These are phyloP conservation scores for Epirrhoe tristata DNA, from an alignment of 2,888 invertebrate species.

Conservation along the genomic window DNA sequence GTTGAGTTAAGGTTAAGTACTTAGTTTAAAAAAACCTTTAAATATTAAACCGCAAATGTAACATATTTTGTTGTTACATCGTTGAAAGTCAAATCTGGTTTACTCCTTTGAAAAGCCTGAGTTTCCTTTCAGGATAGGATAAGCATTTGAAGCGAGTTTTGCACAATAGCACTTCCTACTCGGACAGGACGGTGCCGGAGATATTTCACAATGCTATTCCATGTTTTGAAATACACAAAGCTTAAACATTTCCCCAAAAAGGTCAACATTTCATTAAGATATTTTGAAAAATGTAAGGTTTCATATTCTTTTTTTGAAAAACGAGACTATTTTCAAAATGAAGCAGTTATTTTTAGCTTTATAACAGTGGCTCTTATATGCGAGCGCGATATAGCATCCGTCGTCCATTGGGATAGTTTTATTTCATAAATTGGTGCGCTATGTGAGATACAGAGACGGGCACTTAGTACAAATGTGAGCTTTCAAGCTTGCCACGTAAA, in stretches of 20 bases:
- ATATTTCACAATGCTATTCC: conserved; percentile 12
- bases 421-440: too few relatives aligned
- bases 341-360: too few relatives aligned
- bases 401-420: too few relatives aligned
- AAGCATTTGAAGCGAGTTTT: conserved; percentile 14
- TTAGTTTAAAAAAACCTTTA: too few relatives aligned
- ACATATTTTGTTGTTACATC: conserved; percentile 3
- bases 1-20: too few relatives aligned
- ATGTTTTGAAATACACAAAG: conserved; percentile 13
- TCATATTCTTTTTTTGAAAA: background rate
- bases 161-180: conserved; percentile 18
- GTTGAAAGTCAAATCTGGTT: conserved; percentile 12
- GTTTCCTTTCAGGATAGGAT: conserved; percentile 24
- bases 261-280: conserved; percentile 7
- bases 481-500: too few relatives aligned
- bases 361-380: too few relatives aligned
- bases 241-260: background rate
- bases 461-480: too few relatives aligned
- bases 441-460: too few relatives aligned
- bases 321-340: too few relatives aligned
- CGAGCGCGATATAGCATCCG: too few relatives aligned
- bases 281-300: background rate
- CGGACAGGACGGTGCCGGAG: conserved; percentile 1
- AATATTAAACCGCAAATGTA: background rate
- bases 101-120: conserved; percentile 8